Evolutionary conservation across 2,888 invertebrate species (phyloP).

Genomic region (Copidosoma aretas): DNA sequence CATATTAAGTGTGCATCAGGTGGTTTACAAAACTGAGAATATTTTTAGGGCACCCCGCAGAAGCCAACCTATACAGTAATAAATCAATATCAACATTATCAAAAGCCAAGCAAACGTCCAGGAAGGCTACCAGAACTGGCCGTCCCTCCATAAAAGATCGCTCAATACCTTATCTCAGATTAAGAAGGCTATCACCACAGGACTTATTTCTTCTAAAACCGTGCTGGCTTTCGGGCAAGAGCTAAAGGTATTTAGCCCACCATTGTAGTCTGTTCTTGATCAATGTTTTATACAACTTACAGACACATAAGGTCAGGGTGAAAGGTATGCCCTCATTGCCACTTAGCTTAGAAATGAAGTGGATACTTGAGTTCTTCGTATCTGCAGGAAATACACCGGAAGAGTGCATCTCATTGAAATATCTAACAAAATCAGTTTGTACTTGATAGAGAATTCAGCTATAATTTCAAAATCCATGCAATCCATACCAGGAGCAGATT

Average conservation of each 20-base stretch:
- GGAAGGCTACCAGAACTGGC: too few species aligned
- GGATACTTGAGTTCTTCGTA: neutral
- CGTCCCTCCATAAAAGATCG: too few species aligned
- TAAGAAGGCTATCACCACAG: too few species aligned
- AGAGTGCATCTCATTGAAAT: constrained; percentile 6
- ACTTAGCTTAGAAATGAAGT: constrained; percentile 6
- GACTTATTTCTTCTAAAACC: neutral
- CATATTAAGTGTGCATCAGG: neutral
- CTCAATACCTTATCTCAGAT: too few species aligned
- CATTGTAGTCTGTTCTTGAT: constrained; percentile 10
- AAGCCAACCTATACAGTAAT: too few species aligned
- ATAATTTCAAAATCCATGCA: neutral
- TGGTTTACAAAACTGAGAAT: neutral
- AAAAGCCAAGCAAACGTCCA: too few species aligned
- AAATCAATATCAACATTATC: too few species aligned
- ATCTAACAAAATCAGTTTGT: neutral
- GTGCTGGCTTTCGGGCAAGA: constrained; percentile 4
- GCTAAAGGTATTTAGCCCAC: neutral
- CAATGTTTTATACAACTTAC: constrained; percentile 7
- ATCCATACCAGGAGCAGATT: constrained; percentile 9
- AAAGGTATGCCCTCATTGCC: neutral
- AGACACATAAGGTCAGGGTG: neutral
- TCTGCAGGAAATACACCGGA: neutral
- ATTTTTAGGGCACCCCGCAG: neutral
- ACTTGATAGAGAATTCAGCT: neutral